Conservation (phyloP, 53 echinoderm and acorn worm species). For the Echinarachnius parma region DNA sequence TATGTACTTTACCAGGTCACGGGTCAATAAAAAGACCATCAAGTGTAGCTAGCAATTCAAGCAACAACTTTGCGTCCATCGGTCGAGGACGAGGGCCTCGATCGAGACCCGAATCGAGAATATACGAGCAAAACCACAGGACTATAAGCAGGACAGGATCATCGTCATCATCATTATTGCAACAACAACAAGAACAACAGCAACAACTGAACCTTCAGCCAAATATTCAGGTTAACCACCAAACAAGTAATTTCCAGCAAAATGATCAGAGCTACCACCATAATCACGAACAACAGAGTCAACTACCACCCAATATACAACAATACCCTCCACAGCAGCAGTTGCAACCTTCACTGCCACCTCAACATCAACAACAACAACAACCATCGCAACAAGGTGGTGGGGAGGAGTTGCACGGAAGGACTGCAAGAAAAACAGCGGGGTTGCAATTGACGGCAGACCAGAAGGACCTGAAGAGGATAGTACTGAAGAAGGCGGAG, state of each 20-base stretch:
- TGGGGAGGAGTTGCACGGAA: constrained; percentile 69
- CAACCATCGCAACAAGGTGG: constrained; percentile 8
- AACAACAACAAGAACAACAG: background rate
- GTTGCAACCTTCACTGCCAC: too few species aligned
- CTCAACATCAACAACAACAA: constrained; percentile 11
- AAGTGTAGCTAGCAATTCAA: constrained; percentile 26
- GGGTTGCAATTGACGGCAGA: constrained; percentile 8
- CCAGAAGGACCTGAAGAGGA: constrained; percentile 53
- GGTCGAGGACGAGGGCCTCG: constrained; percentile 23
- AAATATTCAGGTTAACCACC: background rate
- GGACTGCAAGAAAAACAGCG: constrained; percentile 53
- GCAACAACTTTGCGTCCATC: constrained; percentile 18
- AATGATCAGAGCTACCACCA: constrained; percentile 8
- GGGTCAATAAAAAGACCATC: constrained; percentile 14
- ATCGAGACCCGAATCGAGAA: constrained; percentile 41
- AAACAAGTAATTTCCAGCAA: constrained; percentile 6
- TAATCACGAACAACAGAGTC: constrained; percentile 13
- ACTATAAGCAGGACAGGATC: background rate
- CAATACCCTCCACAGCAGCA: constrained; percentile 31
- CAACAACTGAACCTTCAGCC: constrained; percentile 4
- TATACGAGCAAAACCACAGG: constrained; percentile 26
- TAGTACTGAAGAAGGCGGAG: constrained; percentile 66
- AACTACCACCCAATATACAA: too few species aligned
- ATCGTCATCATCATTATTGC: constrained; percentile 8
- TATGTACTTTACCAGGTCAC: constrained; percentile 25